phyloP scores from a whole-genome alignment of 1,140 invertebrate genomes.

The Oryzaephilus surinamensis region DNA sequence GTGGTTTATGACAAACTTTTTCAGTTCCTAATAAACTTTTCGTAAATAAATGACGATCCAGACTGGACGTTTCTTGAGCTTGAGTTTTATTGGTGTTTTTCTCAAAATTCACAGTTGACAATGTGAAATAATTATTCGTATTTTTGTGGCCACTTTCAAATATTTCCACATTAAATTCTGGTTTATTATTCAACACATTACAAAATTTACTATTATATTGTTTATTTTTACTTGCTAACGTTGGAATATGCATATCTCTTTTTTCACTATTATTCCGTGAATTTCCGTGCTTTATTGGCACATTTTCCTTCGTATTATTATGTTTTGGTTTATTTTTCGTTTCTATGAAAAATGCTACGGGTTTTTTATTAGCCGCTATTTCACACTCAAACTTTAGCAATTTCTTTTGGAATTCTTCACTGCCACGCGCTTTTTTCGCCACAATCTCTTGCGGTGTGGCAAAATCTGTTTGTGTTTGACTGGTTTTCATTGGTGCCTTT shows the following conservation, averaged over 20 bases:
- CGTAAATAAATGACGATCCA: conserved; percentile 40
- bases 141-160: conserved; percentile 18
- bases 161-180: conserved; percentile 29
- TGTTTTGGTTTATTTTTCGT: conserved; percentile 32
- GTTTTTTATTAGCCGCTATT: conserved; percentile 21
- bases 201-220: conserved; percentile 43
- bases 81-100: conserved; percentile 42
- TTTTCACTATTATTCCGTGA: conserved; percentile 8
- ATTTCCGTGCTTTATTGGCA: conserved; percentile 34
- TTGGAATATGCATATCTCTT: conserved; percentile 41
- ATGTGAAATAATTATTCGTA: conserved; percentile 31
- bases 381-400: conserved; percentile 31
- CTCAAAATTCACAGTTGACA: conserved; percentile 39
- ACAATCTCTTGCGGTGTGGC: conserved; percentile 28
- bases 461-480: conserved; percentile 35
- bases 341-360: conserved; percentile 45
- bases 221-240: conserved; percentile 39
- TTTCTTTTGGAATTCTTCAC: conserved; percentile 33
- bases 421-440: conserved; percentile 26
- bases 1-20: conserved; percentile 45
- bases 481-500: conserved; percentile 24
- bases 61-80: conserved; percentile 38
- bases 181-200: conserved; percentile 34
- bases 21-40: conserved; percentile 28
- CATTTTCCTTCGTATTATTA: conserved; percentile 20